Base-by-base conservation (phyloP, 2,888 invertebrate species). In the Drosophila meridionalis region DNA sequence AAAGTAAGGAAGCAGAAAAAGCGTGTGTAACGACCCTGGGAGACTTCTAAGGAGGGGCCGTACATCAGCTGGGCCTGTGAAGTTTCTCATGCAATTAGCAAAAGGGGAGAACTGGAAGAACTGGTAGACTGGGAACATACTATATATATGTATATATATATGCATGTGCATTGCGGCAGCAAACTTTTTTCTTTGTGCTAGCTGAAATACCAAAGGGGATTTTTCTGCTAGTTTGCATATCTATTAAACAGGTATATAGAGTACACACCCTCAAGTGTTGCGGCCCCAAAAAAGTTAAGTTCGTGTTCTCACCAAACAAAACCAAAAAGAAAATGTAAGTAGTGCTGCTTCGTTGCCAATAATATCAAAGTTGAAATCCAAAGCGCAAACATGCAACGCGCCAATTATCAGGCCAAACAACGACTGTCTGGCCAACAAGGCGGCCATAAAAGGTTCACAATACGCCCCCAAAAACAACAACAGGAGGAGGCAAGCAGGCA, bases 351-450 rank as follows among this genome's bases (percentile, higher is more conserved):
- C 28, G 38, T 28, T 30, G 30, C 52, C 67, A 61, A 61, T 87
- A 85, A 85, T 85, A 85, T 82, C 84, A 85, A 85, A 85, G 84
- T 85, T 85, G 84, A 85, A 83, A 84, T 71, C 64, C 74, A 58
- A 73, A 64, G 67, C 73, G 67, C 70, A 71, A 73, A 80, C 85
- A 89, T 85, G 85, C 85, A 85, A 85, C 78, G 66, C 74, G 78
- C 78, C 85, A 89, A 85, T 85, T 85, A 85, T 84, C 77, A 78
- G 80, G 50, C 73, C 55, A 42, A 60, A 60, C 62, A 63, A 36
- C 48, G 64, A 20, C 56, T 78, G 36, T 64, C 47, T 73, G 55
- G 79, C 79, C 76, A 83, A 80, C 76, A 80, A 76, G 40, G 40
- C 53, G 40, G 52, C 59, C 36, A 76, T 65, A 80, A 32, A 69